Conservation (phyloP, 2,888 invertebrate genomes). For the Tridacna gigas region DNA sequence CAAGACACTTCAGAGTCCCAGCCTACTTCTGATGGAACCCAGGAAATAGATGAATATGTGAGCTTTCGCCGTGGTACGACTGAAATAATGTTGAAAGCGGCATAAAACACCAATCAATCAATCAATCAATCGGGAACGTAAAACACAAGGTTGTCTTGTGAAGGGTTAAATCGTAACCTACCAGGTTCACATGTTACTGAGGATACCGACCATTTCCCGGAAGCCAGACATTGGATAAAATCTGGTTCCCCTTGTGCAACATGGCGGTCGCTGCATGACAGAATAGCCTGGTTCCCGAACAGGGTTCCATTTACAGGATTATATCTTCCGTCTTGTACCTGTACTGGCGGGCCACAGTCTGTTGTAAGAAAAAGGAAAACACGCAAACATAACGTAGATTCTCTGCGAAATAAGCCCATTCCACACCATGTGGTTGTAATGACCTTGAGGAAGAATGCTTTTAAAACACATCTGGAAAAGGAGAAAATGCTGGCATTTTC, state of each 20-base stretch:
- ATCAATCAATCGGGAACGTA: background rate
- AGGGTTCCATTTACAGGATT: background rate
- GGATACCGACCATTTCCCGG: background rate
- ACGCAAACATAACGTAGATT: background rate
- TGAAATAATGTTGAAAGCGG: too few species aligned
- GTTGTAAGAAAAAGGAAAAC: background rate
- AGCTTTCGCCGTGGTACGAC: too few species aligned
- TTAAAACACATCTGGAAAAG: too few species aligned
- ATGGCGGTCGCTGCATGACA: background rate
- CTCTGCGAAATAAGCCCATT: too few species aligned
- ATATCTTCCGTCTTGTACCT: background rate
- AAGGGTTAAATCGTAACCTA: background rate
- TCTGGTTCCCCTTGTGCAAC: background rate
- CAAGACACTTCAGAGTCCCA: too few species aligned
- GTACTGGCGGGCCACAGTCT: background rate
- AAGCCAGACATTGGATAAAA: background rate
- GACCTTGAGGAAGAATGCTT: too few species aligned
- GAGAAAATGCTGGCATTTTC: too few species aligned
- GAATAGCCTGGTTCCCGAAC: constrained; percentile 5
- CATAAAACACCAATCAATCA: too few species aligned
- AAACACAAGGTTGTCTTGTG: background rate
- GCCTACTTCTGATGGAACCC: too few species aligned
- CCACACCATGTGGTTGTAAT: too few species aligned
- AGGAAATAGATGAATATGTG: too few species aligned
- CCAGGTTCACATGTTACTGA: background rate